A percentile compares a stretch with the other conserved stretches of the same genome.
Conservation (phyloP, 2,113 vertebrate species). For the Sarotherodon lohbergeri region DNA sequence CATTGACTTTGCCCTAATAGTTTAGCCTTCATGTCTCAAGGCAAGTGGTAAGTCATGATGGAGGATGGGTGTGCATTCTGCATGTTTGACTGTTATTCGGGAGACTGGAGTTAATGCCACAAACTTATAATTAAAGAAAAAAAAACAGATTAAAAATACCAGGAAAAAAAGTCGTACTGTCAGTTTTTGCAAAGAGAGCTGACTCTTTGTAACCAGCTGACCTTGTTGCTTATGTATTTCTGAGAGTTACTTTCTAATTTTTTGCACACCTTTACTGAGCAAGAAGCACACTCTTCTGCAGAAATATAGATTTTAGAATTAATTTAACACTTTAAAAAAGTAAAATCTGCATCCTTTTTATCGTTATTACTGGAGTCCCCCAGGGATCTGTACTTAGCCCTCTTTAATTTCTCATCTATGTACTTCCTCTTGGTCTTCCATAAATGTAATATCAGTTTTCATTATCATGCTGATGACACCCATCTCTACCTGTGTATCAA, state of each 20-base stretch:
- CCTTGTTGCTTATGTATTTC: background rate
- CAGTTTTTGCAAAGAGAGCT: background rate
- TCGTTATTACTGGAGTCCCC: background rate
- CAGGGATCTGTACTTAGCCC: background rate
- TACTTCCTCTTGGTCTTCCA: background rate
- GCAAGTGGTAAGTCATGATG: background rate
- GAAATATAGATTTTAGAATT: background rate
- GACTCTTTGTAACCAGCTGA: background rate
- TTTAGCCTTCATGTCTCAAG: background rate
- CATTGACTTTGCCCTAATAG: background rate
- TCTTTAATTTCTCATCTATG: background rate
- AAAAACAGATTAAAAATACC: background rate
- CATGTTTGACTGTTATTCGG: background rate
- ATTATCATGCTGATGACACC: background rate
- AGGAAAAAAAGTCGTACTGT: accelerated
- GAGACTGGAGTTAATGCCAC: background rate
- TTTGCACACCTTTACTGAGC: background rate
- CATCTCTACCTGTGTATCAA: background rate
- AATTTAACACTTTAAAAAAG: background rate
- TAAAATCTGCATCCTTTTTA: background rate
- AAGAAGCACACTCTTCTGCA: background rate
- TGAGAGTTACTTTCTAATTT: background rate
- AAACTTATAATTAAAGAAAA: background rate
- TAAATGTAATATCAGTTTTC: background rate
- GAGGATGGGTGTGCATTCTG: background rate